Base-by-base conservation (phyloP, 2,888 invertebrate species). In the Laspeyria flexula region DNA sequence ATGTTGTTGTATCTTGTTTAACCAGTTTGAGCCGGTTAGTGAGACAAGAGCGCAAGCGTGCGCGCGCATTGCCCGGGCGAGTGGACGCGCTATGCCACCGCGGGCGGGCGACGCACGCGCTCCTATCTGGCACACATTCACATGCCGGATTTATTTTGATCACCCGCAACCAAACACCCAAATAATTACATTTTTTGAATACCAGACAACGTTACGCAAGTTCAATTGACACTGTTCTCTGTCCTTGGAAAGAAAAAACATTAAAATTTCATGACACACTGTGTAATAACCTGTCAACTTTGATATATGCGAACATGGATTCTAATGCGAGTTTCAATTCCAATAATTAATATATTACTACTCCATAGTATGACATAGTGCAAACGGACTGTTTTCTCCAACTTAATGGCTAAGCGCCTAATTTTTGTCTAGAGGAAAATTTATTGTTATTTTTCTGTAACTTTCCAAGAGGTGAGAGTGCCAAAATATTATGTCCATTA, bases 131-230 rank as follows among this genome's bases (percentile, higher is more conserved):
- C 84, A 86, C 73, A 55, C 71, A 71, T 65, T 74, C 79, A 63
- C 74, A 75, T 71, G 71, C 72, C 78, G 79, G 66, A 70, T 83
- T 87, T 87, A 89, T 88, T 89, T 88, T 80, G 77, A 85, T 81
- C 75, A 74, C 76, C 61, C 71, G 75, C 79, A 65, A 68, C 73
- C 65, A 73, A n/a, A 79, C 83, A 79, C 76, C 74, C 77, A 79
- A 84, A 87, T 85, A 83, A 86, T 84, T 74, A 79, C 58, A 88
- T 87, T 86, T 85, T 84, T 81, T 71, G 77, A 85, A 88, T 88
- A 86, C 87, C 88, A 89, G 85, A 88, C 86, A 65, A 70, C 59
- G 60, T 81, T 80, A 79, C 76, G 78, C 69, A 79, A 79, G 59
- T 71, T 70, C 71, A 73, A 79, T 80, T 82, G 79, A 81, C 79